Conservation (phyloP, 64 coral and sea anemone species). For the Exaiptasia diaphana region DNA sequence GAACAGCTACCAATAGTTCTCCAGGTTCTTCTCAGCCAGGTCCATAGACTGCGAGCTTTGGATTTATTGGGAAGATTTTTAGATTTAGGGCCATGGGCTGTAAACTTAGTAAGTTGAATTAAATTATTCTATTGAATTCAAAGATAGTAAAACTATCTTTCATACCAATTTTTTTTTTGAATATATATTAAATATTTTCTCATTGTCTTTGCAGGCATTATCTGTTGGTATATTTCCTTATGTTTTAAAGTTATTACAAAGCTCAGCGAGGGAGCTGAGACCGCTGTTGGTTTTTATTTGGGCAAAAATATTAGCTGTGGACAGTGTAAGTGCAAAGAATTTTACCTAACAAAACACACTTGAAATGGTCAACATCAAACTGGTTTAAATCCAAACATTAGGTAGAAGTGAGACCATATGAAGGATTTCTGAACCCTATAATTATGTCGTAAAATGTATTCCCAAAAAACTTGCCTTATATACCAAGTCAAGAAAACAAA, state of each 20-base stretch:
- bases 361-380: no score
- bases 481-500: no score
- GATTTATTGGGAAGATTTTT: constrained; percentile 89
- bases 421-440: no score
- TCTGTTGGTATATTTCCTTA: constrained; percentile 99
- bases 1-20: constrained; percentile 94
- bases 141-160: background rate
- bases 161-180: background rate
- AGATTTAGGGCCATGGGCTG: constrained; percentile 95
- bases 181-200: background rate
- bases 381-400: no score
- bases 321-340: constrained; percentile 65
- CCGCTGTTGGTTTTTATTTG: constrained; percentile 96
- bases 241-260: constrained; percentile 93
- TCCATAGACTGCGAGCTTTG: constrained; percentile 84
- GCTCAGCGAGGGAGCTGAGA: constrained; percentile 83
- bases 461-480: no score
- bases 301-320: constrained; percentile 97
- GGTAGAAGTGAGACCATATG: no score
- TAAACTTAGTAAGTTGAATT: constrained; percentile 83
- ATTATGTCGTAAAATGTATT: no score
- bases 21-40: constrained; percentile 92
- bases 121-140: background rate
- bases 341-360: background rate
- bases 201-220: constrained; percentile 55